Evolutionary conservation across 2,797 vertebrate species (phyloP).

Genomic region (Cirrhinus mrigala): DNA sequence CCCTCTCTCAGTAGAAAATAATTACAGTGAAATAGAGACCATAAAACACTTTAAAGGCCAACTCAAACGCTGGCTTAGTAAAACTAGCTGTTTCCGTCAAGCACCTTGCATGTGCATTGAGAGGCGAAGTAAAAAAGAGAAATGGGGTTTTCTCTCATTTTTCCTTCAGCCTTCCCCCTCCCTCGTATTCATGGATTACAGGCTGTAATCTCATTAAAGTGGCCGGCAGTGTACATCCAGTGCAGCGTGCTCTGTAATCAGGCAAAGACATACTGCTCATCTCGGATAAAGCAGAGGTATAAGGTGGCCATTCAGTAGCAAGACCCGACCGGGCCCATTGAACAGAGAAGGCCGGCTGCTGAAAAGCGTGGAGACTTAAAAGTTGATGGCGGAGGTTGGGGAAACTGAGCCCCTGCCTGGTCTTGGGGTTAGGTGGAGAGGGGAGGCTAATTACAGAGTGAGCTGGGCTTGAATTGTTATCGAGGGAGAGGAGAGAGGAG

Average conservation of each 20-base stretch:
- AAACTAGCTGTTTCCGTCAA: slow-evolving; percentile 67
- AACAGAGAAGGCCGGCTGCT: slow-evolving; percentile 59
- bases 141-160: slow-evolving; percentile 41
- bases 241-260: slow-evolving; percentile 79
- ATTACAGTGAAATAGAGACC: slow-evolving; percentile 77
- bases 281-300: slow-evolving; percentile 71
- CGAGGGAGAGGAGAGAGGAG: slow-evolving; percentile 79
- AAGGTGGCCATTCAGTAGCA: slow-evolving; percentile 67
- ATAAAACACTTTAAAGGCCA: slow-evolving; percentile 74
- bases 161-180: slow-evolving; percentile 32
- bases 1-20: slow-evolving; percentile 56
- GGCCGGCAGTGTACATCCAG: slow-evolving; percentile 75
- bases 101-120: slow-evolving; percentile 64
- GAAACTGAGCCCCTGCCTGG: slow-evolving; percentile 74
- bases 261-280: slow-evolving; percentile 75
- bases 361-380: slow-evolving; percentile 73
- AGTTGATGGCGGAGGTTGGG: slow-evolving; percentile 67
- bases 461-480: slow-evolving; percentile 94
- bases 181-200: slow-evolving; percentile 80
- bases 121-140: slow-evolving; percentile 38
- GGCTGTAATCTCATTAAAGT: slow-evolving; percentile 83
- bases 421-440: slow-evolving; percentile 62
- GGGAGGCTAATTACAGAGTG: slow-evolving; percentile 92
- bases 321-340: slow-evolving; percentile 58
- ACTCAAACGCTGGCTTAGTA: slow-evolving; percentile 72